Evolutionary conservation across 2,888 invertebrate species (phyloP).

Genomic region (Hirtodrosophila alboralis): DNA sequence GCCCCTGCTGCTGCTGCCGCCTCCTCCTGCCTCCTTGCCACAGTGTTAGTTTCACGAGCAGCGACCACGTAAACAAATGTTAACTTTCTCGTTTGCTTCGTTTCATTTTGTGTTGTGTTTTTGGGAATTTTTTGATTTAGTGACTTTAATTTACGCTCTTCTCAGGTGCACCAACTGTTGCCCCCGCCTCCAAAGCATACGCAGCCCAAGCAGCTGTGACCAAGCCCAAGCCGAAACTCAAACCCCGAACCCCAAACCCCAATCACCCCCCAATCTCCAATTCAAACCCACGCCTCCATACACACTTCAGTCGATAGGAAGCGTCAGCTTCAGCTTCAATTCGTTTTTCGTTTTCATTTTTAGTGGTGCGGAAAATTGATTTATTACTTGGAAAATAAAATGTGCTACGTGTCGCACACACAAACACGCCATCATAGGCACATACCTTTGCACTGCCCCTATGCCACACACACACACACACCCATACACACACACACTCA

Average conservation of each 20-base stretch:
- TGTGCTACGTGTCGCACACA: constrained; percentile 79
- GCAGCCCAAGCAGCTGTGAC: constrained; percentile 51
- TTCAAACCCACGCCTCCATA: constrained; percentile 17
- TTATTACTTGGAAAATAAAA: constrained; percentile 81
- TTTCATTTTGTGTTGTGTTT: constrained; percentile 56
- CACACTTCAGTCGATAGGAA: constrained; percentile 71
- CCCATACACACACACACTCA: constrained; percentile 10
- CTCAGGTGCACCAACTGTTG: constrained; percentile 80
- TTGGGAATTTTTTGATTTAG: constrained; percentile 76
- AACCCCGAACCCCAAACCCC: constrained; percentile 1
- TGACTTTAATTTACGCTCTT: constrained; percentile 81
- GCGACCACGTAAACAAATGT: constrained; percentile 78
- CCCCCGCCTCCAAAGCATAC: constrained; percentile 28
- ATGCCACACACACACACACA: constrained; percentile 4
- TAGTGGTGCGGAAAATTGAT: constrained; percentile 81
- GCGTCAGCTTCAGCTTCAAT: constrained; percentile 73
- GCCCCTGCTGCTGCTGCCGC: too few relatives aligned
- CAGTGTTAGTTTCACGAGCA: constrained; percentile 43
- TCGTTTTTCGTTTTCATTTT: constrained; percentile 81
- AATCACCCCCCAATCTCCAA: constrained; percentile 16
- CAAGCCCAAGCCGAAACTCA: constrained; percentile 1
- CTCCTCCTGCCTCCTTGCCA: background rate
- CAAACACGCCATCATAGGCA: constrained; percentile 52
- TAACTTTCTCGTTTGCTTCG: constrained; percentile 72
- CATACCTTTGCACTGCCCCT: constrained; percentile 36